These are phyloP conservation scores for Shinisaurus crocodilurus DNA, from an alignment of 2,113 vertebrate species.

Conservation along the genomic window DNA sequence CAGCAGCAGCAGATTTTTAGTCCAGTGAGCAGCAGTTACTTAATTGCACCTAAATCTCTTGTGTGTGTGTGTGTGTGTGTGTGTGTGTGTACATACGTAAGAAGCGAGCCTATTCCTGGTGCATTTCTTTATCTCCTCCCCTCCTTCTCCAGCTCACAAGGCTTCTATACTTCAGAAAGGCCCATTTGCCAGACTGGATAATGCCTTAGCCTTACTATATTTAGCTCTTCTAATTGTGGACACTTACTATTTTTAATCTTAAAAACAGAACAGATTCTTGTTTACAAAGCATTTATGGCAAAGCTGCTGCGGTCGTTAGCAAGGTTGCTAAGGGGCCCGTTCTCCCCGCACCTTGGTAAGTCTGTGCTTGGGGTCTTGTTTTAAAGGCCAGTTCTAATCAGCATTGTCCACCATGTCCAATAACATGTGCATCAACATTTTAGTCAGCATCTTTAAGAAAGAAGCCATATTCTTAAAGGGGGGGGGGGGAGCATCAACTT, in stretches of 20 bases:
- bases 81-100: background rate
- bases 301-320: background rate
- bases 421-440: background rate
- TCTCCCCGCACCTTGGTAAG: background rate
- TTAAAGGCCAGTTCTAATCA: background rate
- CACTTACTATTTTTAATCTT: constrained; percentile 2
- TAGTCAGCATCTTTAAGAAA: background rate
- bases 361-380: background rate
- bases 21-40: background rate
- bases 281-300: background rate
- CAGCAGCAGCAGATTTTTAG: background rate
- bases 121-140: background rate
- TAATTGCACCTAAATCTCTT: background rate
- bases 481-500: background rate
- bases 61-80: no score
- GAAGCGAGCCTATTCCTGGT: background rate
- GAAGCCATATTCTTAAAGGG: no score
- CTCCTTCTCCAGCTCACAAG: background rate
- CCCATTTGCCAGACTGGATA: background rate
- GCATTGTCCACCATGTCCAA: no score
- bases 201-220: background rate
- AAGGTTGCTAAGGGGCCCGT: background rate
- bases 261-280: background rate
- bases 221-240: background rate
- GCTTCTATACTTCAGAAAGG: no score